Evolutionary conservation across 1,140 invertebrate genomes (phyloP), one percentile per base, ranked within the genome.

Genomic region (Meteorus sp.): DNA sequence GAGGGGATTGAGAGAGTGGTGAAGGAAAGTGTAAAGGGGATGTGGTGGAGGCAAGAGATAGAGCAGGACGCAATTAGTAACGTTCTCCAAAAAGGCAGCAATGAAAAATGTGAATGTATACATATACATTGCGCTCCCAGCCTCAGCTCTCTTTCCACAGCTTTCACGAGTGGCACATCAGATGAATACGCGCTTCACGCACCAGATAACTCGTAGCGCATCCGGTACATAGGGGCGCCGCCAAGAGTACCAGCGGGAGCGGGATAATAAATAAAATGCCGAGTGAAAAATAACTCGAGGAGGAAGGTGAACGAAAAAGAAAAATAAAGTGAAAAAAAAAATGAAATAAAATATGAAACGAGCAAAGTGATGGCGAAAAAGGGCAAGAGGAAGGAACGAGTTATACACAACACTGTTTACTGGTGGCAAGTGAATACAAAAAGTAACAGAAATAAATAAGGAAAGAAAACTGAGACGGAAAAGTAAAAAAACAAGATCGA

Each of bases 241-340:
- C 44, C 64, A 68, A 71, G n/a, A n/a, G 65, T 63, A 52, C 11
- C 57, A 59, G 64, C 22, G 17, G 25, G 50, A 23, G 9, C 55
- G 66, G n/a, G 64, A 69, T 72, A 68, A 72, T 72, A 72, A 71
- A 72, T 72, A 71, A 71, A 72, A 72, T 62, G 62, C 37, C 56
- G 54, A 29, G 56, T 41, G 35, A 60, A 63, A 59, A 59, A 62
- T 39, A 59, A 51, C 25, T 27, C 33, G 33, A 3, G 27, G 35
- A 59, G 25, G 29, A 15, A 35, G 31, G 27, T 9, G 44, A n/a
- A 53, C 41, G 13, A 55, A 50, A 54, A 53, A 39, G 17, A 55
- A 41, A 31, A 37, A 8, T 35, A 1, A 17, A 13, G 15, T 0
- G 7, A 13, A 37, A 33, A 52, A 3, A 27, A 11, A 1, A 37